Base-by-base conservation (phyloP, 2,888 invertebrate genomes). In the Phasia obesa region DNA sequence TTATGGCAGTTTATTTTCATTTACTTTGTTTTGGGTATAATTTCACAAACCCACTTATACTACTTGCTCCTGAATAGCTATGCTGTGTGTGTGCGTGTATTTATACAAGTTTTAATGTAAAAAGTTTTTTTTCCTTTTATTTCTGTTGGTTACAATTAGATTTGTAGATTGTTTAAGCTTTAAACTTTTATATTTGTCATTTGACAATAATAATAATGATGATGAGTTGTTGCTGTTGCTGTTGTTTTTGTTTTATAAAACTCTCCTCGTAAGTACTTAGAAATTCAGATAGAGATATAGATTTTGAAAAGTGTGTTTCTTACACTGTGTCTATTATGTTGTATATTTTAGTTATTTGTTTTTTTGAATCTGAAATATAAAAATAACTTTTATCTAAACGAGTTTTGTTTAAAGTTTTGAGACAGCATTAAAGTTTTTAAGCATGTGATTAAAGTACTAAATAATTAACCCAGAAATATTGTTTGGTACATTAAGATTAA, bases 121-220 rank as follows among this genome's bases (percentile, higher is more conserved):
- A 67, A 78, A 67, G 77, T 78, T 77, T 55, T 64, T 27, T 15
- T 47, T 59, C 51, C 7, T 25, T 51, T 44, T 9, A 55, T 42
- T 59, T 51, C 38, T 73, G 38, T 70, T 69, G 80, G 83, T 62
- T 76, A 80, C 79, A 83, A 83, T 83, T 83, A 83, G 83, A 83
- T 83, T 83, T 83, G 71, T 31, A 79, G 83, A 83, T 83, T 83
- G 79, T 75, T 83, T 83, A 75, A 83, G 83, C 80, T 83, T 79
- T 75, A 75, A 83, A 83, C 69, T 83, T 83, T 83, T 80, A 79
- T 76, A 79, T 76, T 83, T 83, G 79, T 75, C 79, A 70, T 67
- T 83, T 83, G 80, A 80, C 83, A 83, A 79, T 79, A 83, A 79
- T 78, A 82, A 82, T 64, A 69, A 82, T 65, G 38, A 77, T 71